Base-by-base conservation (phyloP, 2,113 vertebrate species). In the Rhinichthys klamathensis region DNA sequence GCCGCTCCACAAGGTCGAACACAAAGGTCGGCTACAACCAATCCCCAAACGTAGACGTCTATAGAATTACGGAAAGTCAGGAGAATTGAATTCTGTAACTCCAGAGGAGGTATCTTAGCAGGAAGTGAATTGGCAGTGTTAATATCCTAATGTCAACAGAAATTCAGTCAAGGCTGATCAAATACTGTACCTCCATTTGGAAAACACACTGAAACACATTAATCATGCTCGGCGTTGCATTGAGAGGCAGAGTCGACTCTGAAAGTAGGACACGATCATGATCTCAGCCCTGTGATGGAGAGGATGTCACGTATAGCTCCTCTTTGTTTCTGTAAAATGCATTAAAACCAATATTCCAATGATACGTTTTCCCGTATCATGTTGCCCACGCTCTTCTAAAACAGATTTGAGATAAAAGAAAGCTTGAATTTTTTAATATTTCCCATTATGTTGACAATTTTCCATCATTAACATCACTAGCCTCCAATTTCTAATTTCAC, bases 201-300 rank as follows among this genome's bases (percentile, higher is more conserved):
- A 74, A 85, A 61, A 61, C 25, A 2, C 23, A 15, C 11, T 49
- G 77, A 70, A 74, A 25, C 51, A 41, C 38, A 85, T 80, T 70
- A 80, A 80, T 85, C 73, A 74, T 35, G 65, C 84, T 58, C 13
- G 2, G 11, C 7, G 5, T 76, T 16, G 30, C 83, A 69, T 85
- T 25, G 58, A 46, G 56, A 61, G 54, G 56, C 21, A 23, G 16
- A 79, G 49, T 32, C 6, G 8, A 32, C 30, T 70, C 60, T 78
- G 49, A 74, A 85, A 73, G 63, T 85, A 46, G 84, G 84, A 60
- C 76, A 30, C 61, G 60, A 78, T 67, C 46, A 78, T 67, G 60
- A 65, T 51, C 60, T 51, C 44, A 67, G 58, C 74, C 12, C 61
- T 38, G 61, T 69, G 80, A 54, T 82, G 63, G 41, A 69, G 63